A percentile compares a stretch with the other conserved stretches of the same genome.
These are phyloP conservation scores for Thecocarcelia acutangulata DNA, from an alignment of 2,888 invertebrate species.

Conservation along the genomic window DNA sequence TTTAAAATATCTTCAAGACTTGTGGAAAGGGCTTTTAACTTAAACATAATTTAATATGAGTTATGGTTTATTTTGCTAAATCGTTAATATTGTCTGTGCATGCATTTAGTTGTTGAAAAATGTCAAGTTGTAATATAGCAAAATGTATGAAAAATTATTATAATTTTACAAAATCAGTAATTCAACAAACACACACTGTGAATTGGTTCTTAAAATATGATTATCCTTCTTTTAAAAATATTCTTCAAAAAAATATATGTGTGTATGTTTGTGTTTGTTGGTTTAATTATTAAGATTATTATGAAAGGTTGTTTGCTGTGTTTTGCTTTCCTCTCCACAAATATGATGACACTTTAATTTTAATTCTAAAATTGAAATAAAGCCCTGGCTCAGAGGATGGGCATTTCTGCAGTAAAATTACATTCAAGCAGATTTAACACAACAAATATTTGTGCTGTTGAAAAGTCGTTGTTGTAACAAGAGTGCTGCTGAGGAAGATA, in stretches of 20 bases:
- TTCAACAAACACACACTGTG: too few species aligned
- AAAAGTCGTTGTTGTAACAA: conserved; percentile 29
- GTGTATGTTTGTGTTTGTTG: conserved; percentile 11
- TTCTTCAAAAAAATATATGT: background rate
- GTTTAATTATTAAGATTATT: conserved; percentile 43
- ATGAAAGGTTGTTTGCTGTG: conserved; percentile 32
- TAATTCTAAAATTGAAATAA: conserved; percentile 41
- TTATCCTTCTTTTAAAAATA: background rate
- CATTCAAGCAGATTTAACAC: conserved; percentile 22
- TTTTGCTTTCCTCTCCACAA: conserved; percentile 8
- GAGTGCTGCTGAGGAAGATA: conserved; percentile 24
- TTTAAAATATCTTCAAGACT: too few species aligned
- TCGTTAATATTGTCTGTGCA: too few species aligned
- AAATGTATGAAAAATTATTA: too few species aligned
- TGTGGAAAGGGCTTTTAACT: too few species aligned
- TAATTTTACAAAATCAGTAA: too few species aligned
- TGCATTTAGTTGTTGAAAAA: too few species aligned
- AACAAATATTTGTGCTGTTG: conserved; percentile 53
- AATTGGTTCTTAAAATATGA: background rate
- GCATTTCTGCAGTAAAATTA: conserved; percentile 20
- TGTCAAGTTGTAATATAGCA: too few species aligned
- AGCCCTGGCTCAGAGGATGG: background rate
- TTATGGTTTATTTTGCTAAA: too few species aligned
- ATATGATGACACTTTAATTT: conserved; percentile 45
- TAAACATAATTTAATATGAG: too few species aligned